A percentile compares a stretch with the other conserved stretches of the same genome.
Evolutionary conservation across 1,140 invertebrate genomes (phyloP).

Genomic region (Amphibalanus amphitrite): DNA sequence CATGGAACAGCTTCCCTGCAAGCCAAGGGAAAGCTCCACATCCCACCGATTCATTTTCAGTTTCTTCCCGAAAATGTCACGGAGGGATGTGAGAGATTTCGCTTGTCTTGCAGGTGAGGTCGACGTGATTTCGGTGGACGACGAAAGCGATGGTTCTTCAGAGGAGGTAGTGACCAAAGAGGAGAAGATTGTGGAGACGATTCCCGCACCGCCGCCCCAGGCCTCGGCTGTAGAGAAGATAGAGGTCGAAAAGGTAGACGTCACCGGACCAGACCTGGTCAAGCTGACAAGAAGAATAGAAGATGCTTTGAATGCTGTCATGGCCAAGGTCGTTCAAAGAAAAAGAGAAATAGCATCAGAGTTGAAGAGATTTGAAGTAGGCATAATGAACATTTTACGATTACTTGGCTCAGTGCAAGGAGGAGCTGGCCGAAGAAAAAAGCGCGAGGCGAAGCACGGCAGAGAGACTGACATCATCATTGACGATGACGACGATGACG

Average conservation of each 20-base stretch:
- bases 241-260: background rate
- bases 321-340: background rate
- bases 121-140: background rate
- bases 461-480: background rate
- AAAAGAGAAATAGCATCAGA: background rate
- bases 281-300: background rate
- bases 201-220: background rate
- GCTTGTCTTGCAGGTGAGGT: background rate
- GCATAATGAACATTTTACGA: background rate
- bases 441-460: background rate
- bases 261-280: background rate
- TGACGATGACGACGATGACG: conserved; percentile 2
- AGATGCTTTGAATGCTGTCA: background rate
- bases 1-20: background rate
- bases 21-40: background rate
- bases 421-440: background rate
- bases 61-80: background rate
- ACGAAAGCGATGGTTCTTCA: background rate
- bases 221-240: background rate
- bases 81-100: background rate
- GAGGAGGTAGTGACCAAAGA: background rate
- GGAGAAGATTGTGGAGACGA: background rate
- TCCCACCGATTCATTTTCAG: background rate
- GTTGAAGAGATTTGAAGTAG: background rate
- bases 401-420: background rate